Evolutionary conservation across 2,888 invertebrate species (phyloP), one percentile per base, ranked within the genome.

Genomic region (Trissolcus japonicus): DNA sequence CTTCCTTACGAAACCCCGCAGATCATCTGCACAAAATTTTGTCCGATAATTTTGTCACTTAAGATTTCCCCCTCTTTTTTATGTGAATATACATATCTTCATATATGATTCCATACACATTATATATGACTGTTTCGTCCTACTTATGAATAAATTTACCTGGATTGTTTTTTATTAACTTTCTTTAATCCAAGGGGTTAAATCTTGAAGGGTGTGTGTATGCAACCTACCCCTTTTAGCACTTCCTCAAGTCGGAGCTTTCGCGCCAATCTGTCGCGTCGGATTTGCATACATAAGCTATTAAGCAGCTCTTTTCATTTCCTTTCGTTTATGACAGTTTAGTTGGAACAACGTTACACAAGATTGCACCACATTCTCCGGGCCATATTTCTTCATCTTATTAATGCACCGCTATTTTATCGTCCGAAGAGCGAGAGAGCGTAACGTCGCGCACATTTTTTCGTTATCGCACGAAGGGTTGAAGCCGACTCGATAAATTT

Each of bases 231-330:
- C 82, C 83, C 80, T 82, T 83, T 81, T 80, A 80, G 79, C 82
- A 81, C 83, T 83, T 79, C 79, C 82, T 80, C 79, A 56, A 59
- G 76, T 78, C 73, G 69, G 76, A 83, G 86, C 84, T 86, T 84
- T 87, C 88, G 80, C 82, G 81, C 85, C 88, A 87, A 88, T 88
- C 88, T 87, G 87, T 87, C 82, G 83, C 84, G 79, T 81, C 66
- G 79, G 74, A 89, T 89, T 89, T 88, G 87, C 89, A 89, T 89
- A 87, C 85, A 87, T 88, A 89, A 88, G 85, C 89, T 88, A 89
- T 89, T 89, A 89, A 89, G 86, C 86, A 88, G 88, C 88, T 89
- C 89, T 89, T 89, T 89, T 88, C 88, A 89, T 89, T 89, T 89
- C 89, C 89, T 88, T 88, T 84, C 88, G 88, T 88, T 89, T 89